phyloP scores from a whole-genome alignment of 37 sponge, comb jelly and placozoan species.

The Halichondria panicea region DNA sequence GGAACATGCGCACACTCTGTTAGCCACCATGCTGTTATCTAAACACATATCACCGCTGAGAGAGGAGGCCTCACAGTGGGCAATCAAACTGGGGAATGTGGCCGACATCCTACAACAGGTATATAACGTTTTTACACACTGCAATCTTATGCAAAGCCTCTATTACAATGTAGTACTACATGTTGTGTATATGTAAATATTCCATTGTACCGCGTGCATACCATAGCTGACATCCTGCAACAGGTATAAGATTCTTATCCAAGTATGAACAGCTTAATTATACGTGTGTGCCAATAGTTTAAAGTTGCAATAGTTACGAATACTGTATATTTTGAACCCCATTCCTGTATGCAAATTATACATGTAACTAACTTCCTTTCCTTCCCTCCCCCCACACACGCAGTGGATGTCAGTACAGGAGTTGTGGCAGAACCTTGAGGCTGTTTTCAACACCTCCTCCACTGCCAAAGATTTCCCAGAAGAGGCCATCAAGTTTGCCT shows the following conservation, averaged over 20 bases:
- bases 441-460: conserved; percentile 66
- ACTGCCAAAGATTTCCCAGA: conserved; percentile 64
- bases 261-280: too few relatives aligned
- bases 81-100: conserved; percentile 69
- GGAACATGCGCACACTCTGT: conserved; percentile 70
- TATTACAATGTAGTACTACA: neutral
- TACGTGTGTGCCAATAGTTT: neutral
- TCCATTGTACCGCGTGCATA: neutral
- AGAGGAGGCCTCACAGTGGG: conserved; percentile 82
- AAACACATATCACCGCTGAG: conserved; percentile 69
- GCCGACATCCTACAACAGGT: conserved; percentile 75
- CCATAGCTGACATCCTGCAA: too few relatives aligned
- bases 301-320: neutral
- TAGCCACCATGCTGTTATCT: conserved; percentile 84
- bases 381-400: neutral
- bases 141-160: neutral
- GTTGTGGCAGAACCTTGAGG: conserved; percentile 83
- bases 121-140: too few relatives aligned
- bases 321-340: neutral
- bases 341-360: neutral
- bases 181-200: neutral
- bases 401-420: conserved; percentile 89
- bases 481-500: conserved; percentile 69
- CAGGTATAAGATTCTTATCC: too few relatives aligned
- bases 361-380: neutral